phyloP scores from a whole-genome alignment of 2,888 invertebrate genomes.

The Cenopis cana region DNA sequence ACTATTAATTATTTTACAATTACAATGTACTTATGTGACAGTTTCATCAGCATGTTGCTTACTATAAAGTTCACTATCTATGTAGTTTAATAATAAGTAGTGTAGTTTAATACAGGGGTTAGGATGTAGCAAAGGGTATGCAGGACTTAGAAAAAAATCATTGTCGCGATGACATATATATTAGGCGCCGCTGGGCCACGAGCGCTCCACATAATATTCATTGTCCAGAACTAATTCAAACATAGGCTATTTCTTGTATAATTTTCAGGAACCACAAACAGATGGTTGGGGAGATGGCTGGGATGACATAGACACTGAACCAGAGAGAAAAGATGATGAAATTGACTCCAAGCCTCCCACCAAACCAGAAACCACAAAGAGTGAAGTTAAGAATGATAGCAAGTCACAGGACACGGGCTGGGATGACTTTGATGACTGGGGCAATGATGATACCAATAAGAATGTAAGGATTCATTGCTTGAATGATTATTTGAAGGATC shows the following conservation, averaged over 20 bases:
- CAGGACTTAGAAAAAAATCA: too few species aligned
- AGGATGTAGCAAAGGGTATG: too few species aligned
- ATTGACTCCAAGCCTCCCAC: slow-evolving; percentile 27
- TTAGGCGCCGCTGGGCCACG: too few species aligned
- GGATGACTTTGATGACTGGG: slow-evolving; percentile 83
- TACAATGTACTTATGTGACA: not conserved
- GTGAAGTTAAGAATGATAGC: slow-evolving; percentile 47
- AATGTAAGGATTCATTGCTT: slow-evolving; percentile 11
- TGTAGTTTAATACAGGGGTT: not conserved
- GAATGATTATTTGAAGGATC: too few species aligned
- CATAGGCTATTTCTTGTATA: slow-evolving; percentile 16
- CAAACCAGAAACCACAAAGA: slow-evolving; percentile 17
- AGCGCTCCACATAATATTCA: too few species aligned
- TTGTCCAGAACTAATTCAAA: not conserved
- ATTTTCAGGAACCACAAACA: slow-evolving; percentile 43
- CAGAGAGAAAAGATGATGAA: slow-evolving; percentile 43
- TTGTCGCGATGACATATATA: too few species aligned
- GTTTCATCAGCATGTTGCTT: not conserved
- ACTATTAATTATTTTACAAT: not conserved
- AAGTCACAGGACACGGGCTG: slow-evolving; percentile 76
- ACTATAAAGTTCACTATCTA: not conserved
- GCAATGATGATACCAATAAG: slow-evolving; percentile 54
- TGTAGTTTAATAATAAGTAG: not conserved
- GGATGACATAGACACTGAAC: slow-evolving; percentile 75
- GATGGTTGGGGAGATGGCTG: slow-evolving; percentile 83